Percentiles rank a stretch among this genome's conserved stretches.
phyloP scores from a whole-genome alignment of 2,797 vertebrate species.

The Girardinus metallicus region DNA sequence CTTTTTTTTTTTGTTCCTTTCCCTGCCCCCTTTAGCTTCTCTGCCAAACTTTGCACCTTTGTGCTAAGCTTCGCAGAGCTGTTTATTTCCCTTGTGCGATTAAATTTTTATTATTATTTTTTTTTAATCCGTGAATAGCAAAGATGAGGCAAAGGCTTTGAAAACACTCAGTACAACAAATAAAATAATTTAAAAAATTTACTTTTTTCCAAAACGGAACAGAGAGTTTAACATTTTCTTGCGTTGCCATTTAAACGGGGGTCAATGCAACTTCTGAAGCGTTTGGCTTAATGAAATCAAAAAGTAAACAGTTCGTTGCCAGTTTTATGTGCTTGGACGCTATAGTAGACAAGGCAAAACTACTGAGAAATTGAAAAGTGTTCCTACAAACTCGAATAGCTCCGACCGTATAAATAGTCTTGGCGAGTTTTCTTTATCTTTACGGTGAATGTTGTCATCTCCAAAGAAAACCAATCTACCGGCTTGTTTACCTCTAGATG shows the following conservation, averaged over 20 bases:
- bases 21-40: slow-evolving; percentile 7
- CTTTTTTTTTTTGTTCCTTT: too few relatives aligned
- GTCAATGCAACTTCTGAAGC: neutral
- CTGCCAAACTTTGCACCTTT: slow-evolving; percentile 49
- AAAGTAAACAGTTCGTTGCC: neutral
- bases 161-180: slow-evolving; percentile 1
- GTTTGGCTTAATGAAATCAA: neutral
- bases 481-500: too few relatives aligned
- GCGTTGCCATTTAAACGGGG: neutral
- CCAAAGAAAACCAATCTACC: too few relatives aligned
- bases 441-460: too few relatives aligned
- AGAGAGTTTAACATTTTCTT: neutral
- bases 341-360: neutral
- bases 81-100: slow-evolving; percentile 39
- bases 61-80: slow-evolving; percentile 36
- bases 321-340: neutral
- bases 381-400: too few relatives aligned
- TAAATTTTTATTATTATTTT: too few relatives aligned
- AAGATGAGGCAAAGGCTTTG: slow-evolving; percentile 22
- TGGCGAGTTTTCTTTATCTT: too few relatives aligned
- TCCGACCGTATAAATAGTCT: too few relatives aligned
- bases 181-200: neutral
- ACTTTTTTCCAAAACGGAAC: neutral
- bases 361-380: too few relatives aligned
- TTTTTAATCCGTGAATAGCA: slow-evolving; percentile 11